Base-by-base conservation (phyloP, 2,113 vertebrate genomes). In the Solea senegalensis region DNA sequence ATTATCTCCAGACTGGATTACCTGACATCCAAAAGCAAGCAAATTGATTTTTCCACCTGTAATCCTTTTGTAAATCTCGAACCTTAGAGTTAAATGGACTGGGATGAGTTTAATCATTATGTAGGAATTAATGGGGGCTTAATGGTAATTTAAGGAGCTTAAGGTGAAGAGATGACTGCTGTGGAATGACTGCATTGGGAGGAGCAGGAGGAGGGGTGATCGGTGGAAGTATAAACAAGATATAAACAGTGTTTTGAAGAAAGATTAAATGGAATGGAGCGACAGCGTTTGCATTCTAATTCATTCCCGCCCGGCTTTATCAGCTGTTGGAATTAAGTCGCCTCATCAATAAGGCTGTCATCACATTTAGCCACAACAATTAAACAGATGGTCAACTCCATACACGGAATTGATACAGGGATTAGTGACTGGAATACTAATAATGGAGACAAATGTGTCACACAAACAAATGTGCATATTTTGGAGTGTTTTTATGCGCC, bases 341-440 rank as follows among this genome's bases (percentile, higher is more conserved):
- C 79, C 80, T 83, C 86, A 92, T 91, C 86, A 90, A 90, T 89
- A 90, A 87, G 79, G 75, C 80, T 87, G 87, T 81, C 81, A 84
- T 76, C 71, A 79, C 81, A 66, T 87, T 86, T 82, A 79, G 77
- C 74, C 58, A 82, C 61, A 44, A 82, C 87, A 90, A 90, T 91
- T 89, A 91, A 91, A 87, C 84, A 89, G 86, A 89, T 84, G 86
- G 84, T 88, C 85, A 86, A 85, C 72, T 84, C 76, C 76, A 78
- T 84, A 70, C 87, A 84, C 82, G 70, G 84, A 81, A 88, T 83
- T 85, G 85, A 87, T 76, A 69, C 55, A 64, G 50, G 69, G 68
- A 72, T 74, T 75, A 70, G 62, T 82, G 78, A 81, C 57, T 65
- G 74, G 86, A 90, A 91, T 86, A 82, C 84, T 81, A 88, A 91